phyloP scores from a whole-genome alignment of 1,140 invertebrate species.

The Euura saliciscinereae region DNA sequence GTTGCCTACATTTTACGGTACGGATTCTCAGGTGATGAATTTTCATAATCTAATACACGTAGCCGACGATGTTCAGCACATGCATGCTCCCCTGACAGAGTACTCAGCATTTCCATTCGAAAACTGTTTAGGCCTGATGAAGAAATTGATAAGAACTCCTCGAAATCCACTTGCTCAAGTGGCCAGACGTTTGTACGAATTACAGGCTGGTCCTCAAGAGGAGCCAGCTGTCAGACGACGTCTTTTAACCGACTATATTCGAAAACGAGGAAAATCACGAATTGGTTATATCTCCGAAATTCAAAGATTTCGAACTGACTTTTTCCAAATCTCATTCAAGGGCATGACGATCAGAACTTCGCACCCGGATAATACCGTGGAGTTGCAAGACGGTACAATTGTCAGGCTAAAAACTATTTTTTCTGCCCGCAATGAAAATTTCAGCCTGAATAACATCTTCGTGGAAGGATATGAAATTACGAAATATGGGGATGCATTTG shows the following conservation, averaged over 20 bases:
- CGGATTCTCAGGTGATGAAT: constrained; percentile 26
- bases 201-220: neutral
- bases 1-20: constrained; percentile 29
- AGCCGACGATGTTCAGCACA: constrained; percentile 30
- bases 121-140: constrained; percentile 25
- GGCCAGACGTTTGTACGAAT: constrained; percentile 19
- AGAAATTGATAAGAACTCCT: constrained; percentile 18
- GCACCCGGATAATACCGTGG: neutral
- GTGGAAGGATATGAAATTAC: neutral
- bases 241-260: neutral
- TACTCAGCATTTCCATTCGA: constrained; percentile 28
- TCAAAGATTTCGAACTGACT: neutral
- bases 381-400: neutral
- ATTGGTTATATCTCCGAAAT: neutral
- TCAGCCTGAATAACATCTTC: neutral
- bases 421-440: neutral
- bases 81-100: constrained; percentile 17
- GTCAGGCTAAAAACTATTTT: neutral
- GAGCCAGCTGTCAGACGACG: neutral
- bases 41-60: constrained; percentile 35
- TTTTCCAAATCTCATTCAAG: neutral
- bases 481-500: neutral
- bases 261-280: neutral
- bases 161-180: constrained; percentile 27
- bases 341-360: neutral